Percentiles rank a stretch among this genome's conserved stretches.
phyloP scores from a whole-genome alignment of 2,797 vertebrate species.

The Melanotaenia nigrans region DNA sequence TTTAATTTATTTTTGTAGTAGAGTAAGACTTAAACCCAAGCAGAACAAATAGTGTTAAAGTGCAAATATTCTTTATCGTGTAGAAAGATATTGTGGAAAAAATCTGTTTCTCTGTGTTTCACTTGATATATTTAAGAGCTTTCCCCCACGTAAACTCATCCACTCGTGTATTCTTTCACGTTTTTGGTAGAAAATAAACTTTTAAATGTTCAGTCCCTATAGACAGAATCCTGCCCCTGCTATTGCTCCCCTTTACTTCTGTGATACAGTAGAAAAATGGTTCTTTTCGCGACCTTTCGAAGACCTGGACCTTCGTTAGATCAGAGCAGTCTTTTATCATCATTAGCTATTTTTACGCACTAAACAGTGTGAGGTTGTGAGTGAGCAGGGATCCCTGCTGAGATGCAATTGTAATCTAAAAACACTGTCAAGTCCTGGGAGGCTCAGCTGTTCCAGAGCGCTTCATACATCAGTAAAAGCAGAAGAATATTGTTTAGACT shows the following conservation, averaged over 20 bases:
- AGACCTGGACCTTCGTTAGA: constrained; percentile 29
- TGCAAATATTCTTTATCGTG: constrained; percentile 14
- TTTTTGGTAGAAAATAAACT: constrained; percentile 32
- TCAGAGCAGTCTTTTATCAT: constrained; percentile 40
- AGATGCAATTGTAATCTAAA: constrained; percentile 61
- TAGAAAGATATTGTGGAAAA: not conserved
- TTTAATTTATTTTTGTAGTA: not conserved
- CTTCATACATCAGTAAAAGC: constrained; percentile 59
- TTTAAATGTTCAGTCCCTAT: constrained; percentile 29
- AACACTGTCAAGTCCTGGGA: constrained; percentile 66
- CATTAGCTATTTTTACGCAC: constrained; percentile 57
- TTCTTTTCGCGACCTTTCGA: constrained; percentile 17
- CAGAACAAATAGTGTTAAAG: not conserved
- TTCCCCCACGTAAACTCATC: not conserved
- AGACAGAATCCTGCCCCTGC: constrained; percentile 2
- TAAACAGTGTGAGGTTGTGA: constrained; percentile 50
- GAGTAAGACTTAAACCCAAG: not conserved
- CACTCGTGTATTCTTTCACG: not conserved
- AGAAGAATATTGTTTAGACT: constrained; percentile 51
- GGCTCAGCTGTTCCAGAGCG: constrained; percentile 46
- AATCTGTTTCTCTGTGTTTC: not conserved
- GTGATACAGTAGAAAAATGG: constrained; percentile 3
- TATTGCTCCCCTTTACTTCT: constrained; percentile 18
- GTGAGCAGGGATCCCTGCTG: constrained; percentile 62
- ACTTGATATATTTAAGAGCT: not conserved